Evolutionary conservation across 2,113 vertebrate genomes (phyloP), one percentile per base, ranked within the genome.

Genomic region (Hucho hucho): DNA sequence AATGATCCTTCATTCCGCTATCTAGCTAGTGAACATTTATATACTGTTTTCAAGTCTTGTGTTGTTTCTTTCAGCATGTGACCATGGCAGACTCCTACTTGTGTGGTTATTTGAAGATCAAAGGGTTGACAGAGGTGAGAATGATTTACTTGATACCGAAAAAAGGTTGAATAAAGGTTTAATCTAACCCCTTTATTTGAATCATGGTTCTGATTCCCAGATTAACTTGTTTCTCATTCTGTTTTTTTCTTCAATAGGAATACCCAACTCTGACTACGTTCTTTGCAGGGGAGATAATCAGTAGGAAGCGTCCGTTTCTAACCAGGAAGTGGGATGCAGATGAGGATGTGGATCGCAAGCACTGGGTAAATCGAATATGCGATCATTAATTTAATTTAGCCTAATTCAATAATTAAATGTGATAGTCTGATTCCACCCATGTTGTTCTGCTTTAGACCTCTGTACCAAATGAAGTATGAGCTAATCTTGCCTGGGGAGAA

Each of bases 81-180:
- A 98, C 98, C 67, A 98, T 96, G 91, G 97, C 97, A 81, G 98
- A 99, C 82, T 98, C 98, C 28, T 99, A 98, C 88, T 87, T 99
- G 81, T 99, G 98, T 81, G 98, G 98, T 78, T 99, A 99, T 89
- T 93, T 99, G 92, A 99, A 99, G 92, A 99, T 99, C 86, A 99
- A 99, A 93, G 98, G 98, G 82, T 95, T 99, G 88, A 99, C 97
- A 4, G 98, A 99, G 96, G 98, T 99, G 91, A 95, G 95, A 64
- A 47, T 59, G 22, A 25, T 37, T 69, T 75, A 3, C 12, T 32
- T 46, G 11, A 29, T 25, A 58, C 58, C n/a, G 6, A 49, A 47
- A 32, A 63, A 64, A 72, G 67, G 71, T 72, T 18, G 25, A 46
- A 79, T 73, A 11, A 68, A 80, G 59, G 6, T 63, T 71, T 5